Evolutionary conservation across 2,888 invertebrate species (phyloP).

Genomic region (Alentia gelatinosa): DNA sequence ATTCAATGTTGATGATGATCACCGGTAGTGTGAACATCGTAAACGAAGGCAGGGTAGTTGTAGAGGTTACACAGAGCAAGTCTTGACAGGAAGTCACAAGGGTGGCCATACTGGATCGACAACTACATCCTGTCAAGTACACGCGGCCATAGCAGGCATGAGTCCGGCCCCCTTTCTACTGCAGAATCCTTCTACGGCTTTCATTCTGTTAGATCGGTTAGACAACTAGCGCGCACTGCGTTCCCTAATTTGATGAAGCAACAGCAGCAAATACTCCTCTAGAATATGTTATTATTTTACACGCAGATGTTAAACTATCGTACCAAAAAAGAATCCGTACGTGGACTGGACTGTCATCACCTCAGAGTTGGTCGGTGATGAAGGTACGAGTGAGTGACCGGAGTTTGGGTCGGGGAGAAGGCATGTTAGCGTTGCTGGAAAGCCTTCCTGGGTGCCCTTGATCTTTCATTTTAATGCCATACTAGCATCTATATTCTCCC

Average conservation of each 20-base stretch:
- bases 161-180: too few relatives aligned
- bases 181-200: too few relatives aligned
- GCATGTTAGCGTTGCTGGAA: neutral
- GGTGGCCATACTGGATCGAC: constrained; percentile 11
- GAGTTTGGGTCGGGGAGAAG: constrained; percentile 13
- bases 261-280: too few relatives aligned
- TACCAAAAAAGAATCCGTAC: neutral
- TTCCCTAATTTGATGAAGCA: too few relatives aligned
- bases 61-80: neutral
- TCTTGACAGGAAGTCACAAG: constrained; percentile 35
- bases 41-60: neutral
- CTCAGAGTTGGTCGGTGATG: neutral
- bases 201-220: too few relatives aligned
- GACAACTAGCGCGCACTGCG: too few relatives aligned
- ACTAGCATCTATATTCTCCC: neutral
- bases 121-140: constrained; percentile 7
- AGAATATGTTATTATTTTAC: neutral
- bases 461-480: neutral
- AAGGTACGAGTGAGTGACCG: neutral
- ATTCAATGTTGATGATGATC: too few relatives aligned
- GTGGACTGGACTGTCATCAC: neutral
- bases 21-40: too few relatives aligned
- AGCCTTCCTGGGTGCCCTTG: neutral
- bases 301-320: neutral
- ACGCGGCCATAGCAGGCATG: constrained; percentile 29